Conservation (phyloP, 2,888 invertebrate species). For the Aphodius sticticus region DNA sequence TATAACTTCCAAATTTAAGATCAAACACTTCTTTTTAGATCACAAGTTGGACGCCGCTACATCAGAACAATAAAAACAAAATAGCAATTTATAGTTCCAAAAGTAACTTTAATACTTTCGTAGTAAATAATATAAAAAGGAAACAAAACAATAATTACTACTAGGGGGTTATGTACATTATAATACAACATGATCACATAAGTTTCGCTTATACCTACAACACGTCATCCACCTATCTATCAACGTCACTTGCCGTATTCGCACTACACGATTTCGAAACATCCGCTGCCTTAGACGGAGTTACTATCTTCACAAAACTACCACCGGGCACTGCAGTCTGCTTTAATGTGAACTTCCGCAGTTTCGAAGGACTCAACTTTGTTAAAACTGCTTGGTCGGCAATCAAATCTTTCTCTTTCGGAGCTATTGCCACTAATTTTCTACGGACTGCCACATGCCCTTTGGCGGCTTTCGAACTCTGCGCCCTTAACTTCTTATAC, state of each 20-base stretch:
- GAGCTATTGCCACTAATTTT: background rate
- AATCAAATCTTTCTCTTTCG: background rate
- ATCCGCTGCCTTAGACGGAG: background rate
- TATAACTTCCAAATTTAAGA: no score
- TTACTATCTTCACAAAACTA: background rate
- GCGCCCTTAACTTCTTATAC: constrained; percentile 11
- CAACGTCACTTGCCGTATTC: background rate
- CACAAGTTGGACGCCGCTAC: no score
- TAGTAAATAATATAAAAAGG: background rate
- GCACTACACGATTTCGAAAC: background rate
- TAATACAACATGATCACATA: background rate
- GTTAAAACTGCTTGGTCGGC: background rate
- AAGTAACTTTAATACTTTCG: background rate
- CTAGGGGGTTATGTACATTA: background rate
- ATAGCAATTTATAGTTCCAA: background rate
- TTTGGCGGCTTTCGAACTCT: background rate
- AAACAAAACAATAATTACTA: background rate
- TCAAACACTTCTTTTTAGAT: no score
- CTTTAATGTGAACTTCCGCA: background rate
- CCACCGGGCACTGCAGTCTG: background rate
- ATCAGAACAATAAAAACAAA: background rate
- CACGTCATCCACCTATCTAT: background rate
- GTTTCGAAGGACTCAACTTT: background rate
- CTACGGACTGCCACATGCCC: background rate
- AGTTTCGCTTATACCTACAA: background rate